Evolutionary conservation across 2,888 invertebrate genomes (phyloP).

Genomic region (Cancer borealis): DNA sequence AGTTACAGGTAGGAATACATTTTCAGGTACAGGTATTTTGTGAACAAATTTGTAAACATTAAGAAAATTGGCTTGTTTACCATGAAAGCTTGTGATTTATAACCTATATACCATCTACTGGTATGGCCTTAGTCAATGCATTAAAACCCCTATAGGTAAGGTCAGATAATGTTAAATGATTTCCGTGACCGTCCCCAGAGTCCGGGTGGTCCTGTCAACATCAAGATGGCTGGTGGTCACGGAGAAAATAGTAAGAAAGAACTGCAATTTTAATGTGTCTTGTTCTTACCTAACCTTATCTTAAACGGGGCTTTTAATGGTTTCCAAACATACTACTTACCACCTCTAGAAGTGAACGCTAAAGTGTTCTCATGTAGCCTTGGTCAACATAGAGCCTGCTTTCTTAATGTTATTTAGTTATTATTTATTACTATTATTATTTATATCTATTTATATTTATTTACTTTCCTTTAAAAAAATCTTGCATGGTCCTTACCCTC

Average conservation of each 20-base stretch:
- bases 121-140: slow-evolving; percentile 16
- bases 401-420: slow-evolving; percentile 28
- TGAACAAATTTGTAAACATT: slow-evolving; percentile 4
- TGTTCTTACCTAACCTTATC: slow-evolving; percentile 41
- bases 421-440: neutral
- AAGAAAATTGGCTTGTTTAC: slow-evolving; percentile 21
- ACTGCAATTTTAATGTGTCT: slow-evolving; percentile 18
- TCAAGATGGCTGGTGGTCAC: slow-evolving; percentile 41
- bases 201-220: slow-evolving; percentile 15
- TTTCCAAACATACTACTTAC: slow-evolving; percentile 11
- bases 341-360: neutral
- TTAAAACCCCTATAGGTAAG: slow-evolving; percentile 30
- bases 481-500: neutral
- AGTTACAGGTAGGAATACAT: neutral
- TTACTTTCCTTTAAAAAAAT: neutral
- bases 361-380: slow-evolving; percentile 3
- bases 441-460: neutral
- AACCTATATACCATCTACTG: neutral
- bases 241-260: slow-evolving; percentile 24
- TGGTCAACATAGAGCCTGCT: slow-evolving; percentile 16
- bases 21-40: neutral
- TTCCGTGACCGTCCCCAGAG: slow-evolving; percentile 43
- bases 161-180: slow-evolving; percentile 27
- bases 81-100: neutral
- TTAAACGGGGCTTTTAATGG: slow-evolving; percentile 40